Evolutionary conservation across 2,888 invertebrate species (phyloP), one percentile per base, ranked within the genome.

Genomic region (Drosophila ezoana): DNA sequence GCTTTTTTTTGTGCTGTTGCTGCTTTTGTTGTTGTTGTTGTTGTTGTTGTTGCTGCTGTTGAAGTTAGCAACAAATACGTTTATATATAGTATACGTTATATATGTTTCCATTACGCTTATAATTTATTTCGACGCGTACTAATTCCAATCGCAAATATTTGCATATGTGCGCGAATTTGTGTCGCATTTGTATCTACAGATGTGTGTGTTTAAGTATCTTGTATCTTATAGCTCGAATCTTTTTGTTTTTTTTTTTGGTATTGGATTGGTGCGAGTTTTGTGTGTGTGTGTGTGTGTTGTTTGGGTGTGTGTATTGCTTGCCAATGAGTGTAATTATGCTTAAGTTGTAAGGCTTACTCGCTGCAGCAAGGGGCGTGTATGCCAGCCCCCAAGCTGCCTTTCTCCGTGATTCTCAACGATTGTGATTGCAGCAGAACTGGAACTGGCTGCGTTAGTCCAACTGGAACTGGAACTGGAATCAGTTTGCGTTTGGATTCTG

Each of bases 91-190:
- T 28, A 47, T 47, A 16, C 20, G 28, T 23, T 65, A 44, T 53
- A 59, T 58, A 58, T 28, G 8, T 83, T 51, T 59, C 45, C 72
- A 72, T 72, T 52, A 49, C 47, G 67, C 65, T 74, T 63, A 52
- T 79, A 66, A 66, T 71, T 74, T 79, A 66, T 81, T 81, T 81
- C 62, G 81, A 66, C 66, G 75, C 75, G 75, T 84, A 87, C 87
- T 87, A 81, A 87, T 87, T 87, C 72, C 68, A 78, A 59, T 59
- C 57, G 87, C 85, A 81, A 87, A 81, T 81, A 84, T 80, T 81
- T 81, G 78, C 74, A 64, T 66, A 53, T 48, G 52, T 67, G 53
- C 63, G 83, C 51, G 59, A 83, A 60, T 48, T 23, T 61, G 43
- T 62, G 43, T 67, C 41, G 52, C 43, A 32, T 60, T 20, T 65